Evolutionary conservation across 37 sponge, comb jelly and placozoan species (phyloP), one percentile per base, ranked within the genome.

Genomic region (Aphrocallistes beatrix): DNA sequence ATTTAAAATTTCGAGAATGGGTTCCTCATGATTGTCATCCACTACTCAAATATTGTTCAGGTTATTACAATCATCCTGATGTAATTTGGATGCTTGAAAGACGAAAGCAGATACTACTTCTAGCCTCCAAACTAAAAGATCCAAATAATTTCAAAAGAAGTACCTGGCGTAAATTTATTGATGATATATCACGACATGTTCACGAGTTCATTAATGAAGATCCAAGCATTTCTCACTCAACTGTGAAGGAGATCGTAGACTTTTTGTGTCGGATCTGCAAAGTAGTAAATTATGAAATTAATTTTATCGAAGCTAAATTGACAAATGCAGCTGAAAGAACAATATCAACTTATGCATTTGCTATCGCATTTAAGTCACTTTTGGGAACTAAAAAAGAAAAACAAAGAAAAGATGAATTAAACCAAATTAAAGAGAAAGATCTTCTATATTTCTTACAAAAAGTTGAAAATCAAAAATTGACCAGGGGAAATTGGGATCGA

Each of bases 241-340:
- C 75, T 32, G 75, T 60, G 6, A 60, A 60, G 21, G 28, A 60
- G n/a, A 3, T 60, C n/a, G 34, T 60, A 3, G 21, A 60, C n/a
- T 60, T 25, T 28, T 60, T 60, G 21, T 60, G 75, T 60, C n/a
- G 3, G 6, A 60, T 13, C 25, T 19, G 10, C 21, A 60, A 60
- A 60, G 6, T 8, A 6, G 75, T 60, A 3, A 60, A 60, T 28
- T 60, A 60, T 60, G 75, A 60, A 60, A 60, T 60, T 30, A 60
- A 32, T 21, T 28, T 32, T 60, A 60, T 60, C 10, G 28, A 60
- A 60, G 75, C 75, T 19, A 60, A 60, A 13, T 60, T 60, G 34
- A 60, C 75, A 32, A 60, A 60, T 28, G 34, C 75, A 60, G 75
- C 75, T 60, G 75, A 60, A 60, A 60, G 75, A 30, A 60, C 8